Conservation (phyloP, 2,797 vertebrate species). For the Pachyuromys duprasi region DNA sequence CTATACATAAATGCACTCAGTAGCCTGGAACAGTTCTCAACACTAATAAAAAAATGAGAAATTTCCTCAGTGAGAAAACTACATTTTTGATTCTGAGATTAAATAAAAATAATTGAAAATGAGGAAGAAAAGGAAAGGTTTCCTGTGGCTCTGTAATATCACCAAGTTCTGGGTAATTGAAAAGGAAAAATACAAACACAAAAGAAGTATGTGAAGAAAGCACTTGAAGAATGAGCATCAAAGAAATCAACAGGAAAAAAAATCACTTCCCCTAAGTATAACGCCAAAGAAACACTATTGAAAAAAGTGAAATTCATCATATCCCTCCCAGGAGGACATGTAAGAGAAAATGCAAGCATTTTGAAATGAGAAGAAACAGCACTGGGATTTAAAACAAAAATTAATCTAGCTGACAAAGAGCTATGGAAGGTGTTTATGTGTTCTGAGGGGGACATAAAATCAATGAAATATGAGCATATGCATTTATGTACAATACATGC, state of each 20-base stretch:
- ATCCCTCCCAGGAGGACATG: conserved; percentile 18
- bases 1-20: conserved; percentile 66
- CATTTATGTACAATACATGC: conserved; percentile 28
- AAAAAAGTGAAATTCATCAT: conserved; percentile 41
- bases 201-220: conserved; percentile 12
- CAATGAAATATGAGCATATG: conserved; percentile 17
- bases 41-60: conserved; percentile 46
- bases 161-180: background rate
- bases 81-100: conserved; percentile 66
- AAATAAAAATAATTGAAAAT: conserved; percentile 68
- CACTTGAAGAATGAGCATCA: conserved; percentile 35
- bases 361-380: conserved; percentile 59
- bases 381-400: conserved; percentile 69
- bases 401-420: conserved; percentile 68
- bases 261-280: background rate
- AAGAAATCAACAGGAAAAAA: conserved; percentile 64
- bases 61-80: conserved; percentile 66
- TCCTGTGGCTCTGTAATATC: background rate
- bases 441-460: conserved; percentile 58
- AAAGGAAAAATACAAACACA: conserved; percentile 22
- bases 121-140: conserved; percentile 56
- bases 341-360: conserved; percentile 45
- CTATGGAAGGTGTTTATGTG: conserved; percentile 63
- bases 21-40: conserved; percentile 12
- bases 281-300: conserved; percentile 14